These are phyloP conservation scores for Colletes collaris DNA, from an alignment of 2,888 invertebrate species.

Conservation along the genomic window DNA sequence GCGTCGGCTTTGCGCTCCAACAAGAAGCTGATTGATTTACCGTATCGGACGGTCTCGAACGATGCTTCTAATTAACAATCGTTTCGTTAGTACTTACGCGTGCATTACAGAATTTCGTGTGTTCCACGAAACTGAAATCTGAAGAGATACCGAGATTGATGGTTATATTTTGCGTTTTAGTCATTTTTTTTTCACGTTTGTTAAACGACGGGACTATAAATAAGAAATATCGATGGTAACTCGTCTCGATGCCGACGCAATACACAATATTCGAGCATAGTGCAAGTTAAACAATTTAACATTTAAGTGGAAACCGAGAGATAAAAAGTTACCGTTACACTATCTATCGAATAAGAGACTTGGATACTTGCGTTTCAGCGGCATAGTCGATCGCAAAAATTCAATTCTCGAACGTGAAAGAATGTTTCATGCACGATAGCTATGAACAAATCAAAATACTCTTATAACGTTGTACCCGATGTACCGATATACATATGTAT, in stretches of 20 bases:
- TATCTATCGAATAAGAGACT: conserved; percentile 9
- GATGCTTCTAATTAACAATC: conserved; percentile 17
- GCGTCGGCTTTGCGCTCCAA: conserved; percentile 13
- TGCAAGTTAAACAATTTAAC: neutral
- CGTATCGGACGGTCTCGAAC: neutral
- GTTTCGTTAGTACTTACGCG: conserved; percentile 1
- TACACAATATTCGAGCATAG: neutral
- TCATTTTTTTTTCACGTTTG: neutral
- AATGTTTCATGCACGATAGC: neutral
- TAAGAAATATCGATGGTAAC: neutral
- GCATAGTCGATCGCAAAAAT: no score
- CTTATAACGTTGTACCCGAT: no score
- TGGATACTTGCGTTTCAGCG: neutral
- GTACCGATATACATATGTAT: no score
- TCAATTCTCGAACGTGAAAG: no score
- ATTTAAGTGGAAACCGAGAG: neutral
- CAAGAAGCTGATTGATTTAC: neutral
- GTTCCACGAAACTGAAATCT: neutral
- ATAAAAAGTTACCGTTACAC: neutral
- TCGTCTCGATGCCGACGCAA: neutral
- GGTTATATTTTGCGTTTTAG: neutral
- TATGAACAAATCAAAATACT: conserved; percentile 25
- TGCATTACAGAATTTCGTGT: neutral
- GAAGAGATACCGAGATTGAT: no score
- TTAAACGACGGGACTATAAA: neutral